These are phyloP conservation scores for Machaerirhynchus nigripectus DNA, from an alignment of 2,113 vertebrate species.

Conservation along the genomic window DNA sequence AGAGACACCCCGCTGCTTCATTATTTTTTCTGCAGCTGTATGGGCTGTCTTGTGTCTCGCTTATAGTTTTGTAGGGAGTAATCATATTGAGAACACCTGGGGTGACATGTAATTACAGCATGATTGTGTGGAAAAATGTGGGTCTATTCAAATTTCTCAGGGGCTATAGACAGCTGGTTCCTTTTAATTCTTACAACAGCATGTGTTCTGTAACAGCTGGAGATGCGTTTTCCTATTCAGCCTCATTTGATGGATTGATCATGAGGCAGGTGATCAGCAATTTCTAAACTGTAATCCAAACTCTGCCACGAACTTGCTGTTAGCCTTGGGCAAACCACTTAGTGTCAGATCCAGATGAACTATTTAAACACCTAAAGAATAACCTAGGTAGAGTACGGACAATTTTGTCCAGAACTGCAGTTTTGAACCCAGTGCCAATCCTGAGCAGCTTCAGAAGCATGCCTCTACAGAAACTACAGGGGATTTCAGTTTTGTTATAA, in stretches of 20 bases:
- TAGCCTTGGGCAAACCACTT: neutral
- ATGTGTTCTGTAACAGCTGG: constrained; percentile 61
- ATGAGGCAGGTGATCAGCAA: constrained; percentile 57
- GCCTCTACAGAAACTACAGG: neutral
- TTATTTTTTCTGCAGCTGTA: constrained; percentile 58
- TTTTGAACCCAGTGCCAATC: neutral
- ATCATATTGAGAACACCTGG: constrained; percentile 68
- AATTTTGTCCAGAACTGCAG: neutral
- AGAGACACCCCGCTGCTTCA: constrained; percentile 45
- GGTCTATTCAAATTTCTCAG: constrained; percentile 66
- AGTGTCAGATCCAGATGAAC: neutral
- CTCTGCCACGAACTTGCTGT: constrained; percentile 10
- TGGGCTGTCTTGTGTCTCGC: neutral
- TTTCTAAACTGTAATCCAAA: constrained; percentile 51
- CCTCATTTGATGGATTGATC: constrained; percentile 58
- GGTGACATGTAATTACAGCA: constrained; percentile 69
- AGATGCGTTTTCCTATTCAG: constrained; percentile 33
- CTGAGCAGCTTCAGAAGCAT: neutral
- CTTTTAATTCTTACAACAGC: constrained; percentile 66
- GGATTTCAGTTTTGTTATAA: neutral
- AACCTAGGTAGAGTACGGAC: neutral
- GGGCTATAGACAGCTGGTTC: constrained; percentile 60
- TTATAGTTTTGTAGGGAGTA: constrained; percentile 59
- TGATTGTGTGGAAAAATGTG: constrained; percentile 67
- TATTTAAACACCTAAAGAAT: neutral